phyloP scores from a whole-genome alignment of 2,797 vertebrate species.

The Mionectes olivaceus region DNA sequence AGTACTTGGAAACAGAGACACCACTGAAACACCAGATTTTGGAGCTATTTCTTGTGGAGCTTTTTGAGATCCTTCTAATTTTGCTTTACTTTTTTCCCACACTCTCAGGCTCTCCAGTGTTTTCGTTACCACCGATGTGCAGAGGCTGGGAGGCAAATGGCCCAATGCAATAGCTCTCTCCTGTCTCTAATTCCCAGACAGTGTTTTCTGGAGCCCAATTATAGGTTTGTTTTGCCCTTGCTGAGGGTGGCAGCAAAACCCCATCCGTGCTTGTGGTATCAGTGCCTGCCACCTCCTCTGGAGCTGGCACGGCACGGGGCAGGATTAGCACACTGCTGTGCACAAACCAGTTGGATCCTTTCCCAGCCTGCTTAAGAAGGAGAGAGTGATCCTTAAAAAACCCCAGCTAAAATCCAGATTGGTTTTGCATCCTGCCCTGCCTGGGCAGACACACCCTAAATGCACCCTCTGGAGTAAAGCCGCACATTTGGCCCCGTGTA shows the following conservation, averaged over 20 bases:
- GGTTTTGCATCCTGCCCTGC: background rate
- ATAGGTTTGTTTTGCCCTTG: background rate
- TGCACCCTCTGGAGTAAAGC: rapidly evolving
- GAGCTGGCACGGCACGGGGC: background rate
- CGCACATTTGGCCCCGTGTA: background rate
- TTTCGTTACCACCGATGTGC: rapidly evolving
- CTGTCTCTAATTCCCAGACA: background rate
- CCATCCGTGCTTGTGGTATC: background rate
- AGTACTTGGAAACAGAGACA: background rate
- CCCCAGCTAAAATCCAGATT: background rate
- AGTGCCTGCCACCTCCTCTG: rapidly evolving
- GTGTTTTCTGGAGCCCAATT: background rate
- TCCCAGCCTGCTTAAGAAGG: background rate
- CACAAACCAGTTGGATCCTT: background rate
- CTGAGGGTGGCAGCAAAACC: background rate
- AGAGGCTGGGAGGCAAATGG: background rate
- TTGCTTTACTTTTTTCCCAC: rapidly evolving
- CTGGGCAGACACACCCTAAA: background rate
- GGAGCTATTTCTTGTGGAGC: background rate
- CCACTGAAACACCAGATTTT: background rate
- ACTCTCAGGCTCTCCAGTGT: background rate
- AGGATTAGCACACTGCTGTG: background rate
- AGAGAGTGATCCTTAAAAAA: rapidly evolving
- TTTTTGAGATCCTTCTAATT: background rate
- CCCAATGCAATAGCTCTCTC: background rate